A percentile compares a stretch with the other conserved stretches of the same genome.
phyloP scores from a whole-genome alignment of 1,140 invertebrate genomes.

The Oncopodura yosiiana region DNA sequence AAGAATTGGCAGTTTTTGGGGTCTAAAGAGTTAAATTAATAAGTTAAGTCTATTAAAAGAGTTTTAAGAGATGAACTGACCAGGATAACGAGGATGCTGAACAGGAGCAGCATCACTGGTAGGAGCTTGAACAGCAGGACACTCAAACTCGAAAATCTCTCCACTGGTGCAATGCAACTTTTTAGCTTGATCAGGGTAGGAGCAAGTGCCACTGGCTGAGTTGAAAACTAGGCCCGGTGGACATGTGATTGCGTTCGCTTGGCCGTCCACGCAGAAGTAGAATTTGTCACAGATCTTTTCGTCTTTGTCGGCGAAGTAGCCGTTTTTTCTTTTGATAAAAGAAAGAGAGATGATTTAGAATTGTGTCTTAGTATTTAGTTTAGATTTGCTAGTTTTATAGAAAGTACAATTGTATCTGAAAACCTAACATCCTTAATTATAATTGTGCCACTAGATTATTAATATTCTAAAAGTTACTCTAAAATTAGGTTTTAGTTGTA shows the following conservation, averaged over 20 bases:
- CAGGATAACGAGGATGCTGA: conserved; percentile 70
- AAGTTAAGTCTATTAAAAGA: background rate
- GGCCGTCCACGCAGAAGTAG: conserved; percentile 80
- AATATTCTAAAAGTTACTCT: too few relatives aligned
- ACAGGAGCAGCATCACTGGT: conserved; percentile 52
- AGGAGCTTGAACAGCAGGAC: conserved; percentile 57
- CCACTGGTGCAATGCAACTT: conserved; percentile 67
- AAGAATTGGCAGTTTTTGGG: conserved; percentile 82
- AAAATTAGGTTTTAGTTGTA: too few relatives aligned
- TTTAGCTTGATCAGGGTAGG: conserved; percentile 82
- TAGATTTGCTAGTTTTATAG: too few relatives aligned
- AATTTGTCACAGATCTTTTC: conserved; percentile 71
- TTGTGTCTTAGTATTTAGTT: background rate
- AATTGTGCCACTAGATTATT: too few relatives aligned
- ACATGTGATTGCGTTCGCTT: conserved; percentile 80
- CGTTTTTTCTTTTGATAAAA: conserved; percentile 60
- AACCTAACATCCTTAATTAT: too few relatives aligned
- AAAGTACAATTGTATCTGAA: too few relatives aligned
- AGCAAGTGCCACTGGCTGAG: conserved; percentile 76
- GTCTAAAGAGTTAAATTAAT: conserved; percentile 1
- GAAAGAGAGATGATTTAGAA: conserved; percentile 1
- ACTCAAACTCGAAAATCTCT: conserved; percentile 76
- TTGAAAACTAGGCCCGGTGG: conserved; percentile 79
- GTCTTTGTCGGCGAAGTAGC: conserved; percentile 78
- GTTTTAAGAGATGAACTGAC: conserved; percentile 40